Base-by-base conservation (phyloP, 1,140 invertebrate species). In the Achatina immaculata region DNA sequence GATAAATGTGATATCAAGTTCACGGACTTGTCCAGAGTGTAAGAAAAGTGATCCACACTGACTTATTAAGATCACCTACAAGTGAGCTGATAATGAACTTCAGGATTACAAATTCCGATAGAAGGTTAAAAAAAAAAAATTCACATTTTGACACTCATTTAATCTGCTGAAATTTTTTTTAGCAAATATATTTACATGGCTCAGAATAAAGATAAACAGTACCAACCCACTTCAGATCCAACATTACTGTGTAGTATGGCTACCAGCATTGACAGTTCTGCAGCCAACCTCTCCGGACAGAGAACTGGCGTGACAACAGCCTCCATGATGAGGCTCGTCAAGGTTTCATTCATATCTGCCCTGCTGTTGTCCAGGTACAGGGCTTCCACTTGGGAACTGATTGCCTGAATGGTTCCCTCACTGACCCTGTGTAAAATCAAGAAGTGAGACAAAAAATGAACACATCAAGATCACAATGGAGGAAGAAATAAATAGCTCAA, bases 211-310 rank as follows among this genome's bases (percentile, higher is more conserved):
- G n/a, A 24, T 72, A 7, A 34, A 40, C 6, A 66, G 28, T 0
- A 78, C 90, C 93, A 92, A 94, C 96, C 96, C 74, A 98, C 94
- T 94, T 98, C 96, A 31, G 93, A 94, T 28, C 96, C 97, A 82
- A 98, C 93, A 92, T 98, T 98, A 0, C 95, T 95, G 91, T 98
- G 96, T 11, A 98, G 90, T 78, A 97, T 93, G 0, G 95, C 93
- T 28, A 98, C 92, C 0, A 98, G 89, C 86, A 97, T 94, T 71
- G 95, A 94, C 87, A 97, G 94, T 87, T 98, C 97, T 66, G 95
- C 94, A 0, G 96, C 91, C 83, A 98, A 92, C 45, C 96, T 91
- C 86, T 96, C 95, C 0, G 96, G 95, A 36, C 94, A 94, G 24
- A 94, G 85, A 0, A 94, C 91, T 24, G 91, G 85, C 0, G 93